phyloP scores from a whole-genome alignment of 2,888 invertebrate species.

The Anticlea derivata region DNA sequence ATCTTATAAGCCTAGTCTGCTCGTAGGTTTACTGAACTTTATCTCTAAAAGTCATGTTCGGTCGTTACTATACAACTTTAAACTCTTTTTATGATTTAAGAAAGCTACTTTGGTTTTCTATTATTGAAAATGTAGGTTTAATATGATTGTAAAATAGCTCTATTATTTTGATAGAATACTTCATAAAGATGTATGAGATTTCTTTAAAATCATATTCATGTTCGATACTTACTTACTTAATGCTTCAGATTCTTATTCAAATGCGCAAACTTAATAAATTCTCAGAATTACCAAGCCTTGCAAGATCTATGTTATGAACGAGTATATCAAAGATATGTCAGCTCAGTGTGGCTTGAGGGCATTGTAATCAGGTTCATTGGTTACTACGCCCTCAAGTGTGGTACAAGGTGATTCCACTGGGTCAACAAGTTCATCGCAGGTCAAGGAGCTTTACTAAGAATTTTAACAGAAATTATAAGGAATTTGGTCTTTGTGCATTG shows the following conservation, averaged over 20 bases:
- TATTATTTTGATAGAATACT: too few relatives aligned
- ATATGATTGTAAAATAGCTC: too few relatives aligned
- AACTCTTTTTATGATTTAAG: background rate
- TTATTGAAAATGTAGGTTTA: too few relatives aligned
- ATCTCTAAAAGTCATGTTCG: slow-evolving; percentile 15
- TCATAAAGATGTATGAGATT: too few relatives aligned
- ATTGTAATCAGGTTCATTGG: slow-evolving; percentile 47
- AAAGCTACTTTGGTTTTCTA: background rate
- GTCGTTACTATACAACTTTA: slow-evolving; percentile 2
- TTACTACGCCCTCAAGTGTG: too few relatives aligned
- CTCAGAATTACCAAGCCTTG: too few relatives aligned
- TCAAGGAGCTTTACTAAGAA: slow-evolving; percentile 45
- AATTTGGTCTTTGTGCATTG: background rate
- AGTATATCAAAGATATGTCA: slow-evolving; percentile 35
- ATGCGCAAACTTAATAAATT: too few relatives aligned
- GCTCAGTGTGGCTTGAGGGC: slow-evolving; percentile 55
- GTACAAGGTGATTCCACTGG: slow-evolving; percentile 59
- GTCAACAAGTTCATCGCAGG: slow-evolving; percentile 66
- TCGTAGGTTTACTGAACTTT: slow-evolving; percentile 16
- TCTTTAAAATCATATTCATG: too few relatives aligned
- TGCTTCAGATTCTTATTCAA: too few relatives aligned
- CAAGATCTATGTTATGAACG: too few relatives aligned
- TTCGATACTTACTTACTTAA: too few relatives aligned
- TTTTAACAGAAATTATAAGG: slow-evolving; percentile 21
- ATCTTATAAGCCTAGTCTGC: slow-evolving; percentile 10